Evolutionary conservation across 1,140 invertebrate species (phyloP).

Genomic region (Stegodyphus mimosarum): DNA sequence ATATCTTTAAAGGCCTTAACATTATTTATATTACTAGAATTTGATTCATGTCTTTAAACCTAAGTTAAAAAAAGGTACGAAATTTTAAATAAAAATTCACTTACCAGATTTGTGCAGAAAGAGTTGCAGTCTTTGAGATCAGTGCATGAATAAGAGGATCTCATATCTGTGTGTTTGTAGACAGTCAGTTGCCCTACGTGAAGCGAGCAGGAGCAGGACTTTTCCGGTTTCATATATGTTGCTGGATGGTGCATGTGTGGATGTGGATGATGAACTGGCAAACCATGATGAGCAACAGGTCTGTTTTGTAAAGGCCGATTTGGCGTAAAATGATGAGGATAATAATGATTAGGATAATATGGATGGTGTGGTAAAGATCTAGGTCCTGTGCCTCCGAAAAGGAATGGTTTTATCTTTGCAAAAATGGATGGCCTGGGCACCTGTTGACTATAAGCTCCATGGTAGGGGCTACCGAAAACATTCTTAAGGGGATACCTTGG

Average conservation of each 20-base stretch:
- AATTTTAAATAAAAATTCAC: neutral
- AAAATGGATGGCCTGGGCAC: conserved; percentile 26
- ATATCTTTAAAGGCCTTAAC: no score
- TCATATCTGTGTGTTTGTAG: conserved; percentile 54
- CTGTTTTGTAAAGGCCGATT: conserved; percentile 43
- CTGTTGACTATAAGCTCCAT: conserved; percentile 3
- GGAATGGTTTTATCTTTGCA: conserved; percentile 44
- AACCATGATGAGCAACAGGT: conserved; percentile 9
- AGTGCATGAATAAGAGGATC: conserved; percentile 42
- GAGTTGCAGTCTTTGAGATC: conserved; percentile 54
- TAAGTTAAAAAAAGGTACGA: no score
- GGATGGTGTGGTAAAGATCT: conserved; percentile 45
- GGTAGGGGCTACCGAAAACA: conserved; percentile 5
- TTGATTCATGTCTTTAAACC: no score
- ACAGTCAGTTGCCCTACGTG: conserved; percentile 49
- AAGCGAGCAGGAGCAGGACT: conserved; percentile 49
- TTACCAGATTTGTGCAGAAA: conserved; percentile 56
- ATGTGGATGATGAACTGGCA: neutral
- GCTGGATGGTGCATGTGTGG: neutral
- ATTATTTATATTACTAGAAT: no score
- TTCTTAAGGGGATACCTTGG: conserved; percentile 40
- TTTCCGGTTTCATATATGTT: conserved; percentile 3
- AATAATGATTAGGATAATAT: conserved; percentile 28
- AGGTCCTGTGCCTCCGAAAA: conserved; percentile 24
- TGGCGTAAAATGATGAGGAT: conserved; percentile 41